phyloP scores from a whole-genome alignment of 2,888 invertebrate species.

The Heliconius charithonia region DNA sequence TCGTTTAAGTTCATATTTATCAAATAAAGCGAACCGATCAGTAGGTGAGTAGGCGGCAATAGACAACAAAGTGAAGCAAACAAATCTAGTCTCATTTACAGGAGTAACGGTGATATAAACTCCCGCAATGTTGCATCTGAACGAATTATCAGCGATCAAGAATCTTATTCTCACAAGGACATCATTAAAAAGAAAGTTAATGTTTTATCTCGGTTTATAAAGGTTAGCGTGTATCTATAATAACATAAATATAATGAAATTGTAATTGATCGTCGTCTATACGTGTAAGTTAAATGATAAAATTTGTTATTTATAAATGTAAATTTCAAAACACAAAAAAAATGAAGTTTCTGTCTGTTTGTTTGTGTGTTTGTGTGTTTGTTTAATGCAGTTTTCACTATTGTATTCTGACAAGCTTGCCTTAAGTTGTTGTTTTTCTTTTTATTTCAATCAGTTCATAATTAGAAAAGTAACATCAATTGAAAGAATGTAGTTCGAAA shows the following conservation, averaged over 20 bases:
- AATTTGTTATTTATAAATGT: no score
- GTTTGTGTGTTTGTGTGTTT: no score
- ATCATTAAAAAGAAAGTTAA: conserved; percentile 10
- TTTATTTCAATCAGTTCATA: no score
- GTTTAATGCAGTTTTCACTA: no score
- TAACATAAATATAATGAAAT: neutral
- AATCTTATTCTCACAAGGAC: conserved; percentile 26
- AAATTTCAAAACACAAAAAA: no score
- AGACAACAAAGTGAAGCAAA: conserved; percentile 52
- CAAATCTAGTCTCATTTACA: conserved; percentile 44
- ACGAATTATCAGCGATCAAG: conserved; percentile 17
- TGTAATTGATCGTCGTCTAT: no score
- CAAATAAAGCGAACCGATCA: conserved; percentile 71
- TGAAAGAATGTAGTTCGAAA: no score
- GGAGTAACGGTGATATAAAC: conserved; percentile 44
- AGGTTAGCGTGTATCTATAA: neutral
- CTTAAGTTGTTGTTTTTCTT: no score
- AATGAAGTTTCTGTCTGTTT: no score
- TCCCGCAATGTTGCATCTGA: conserved; percentile 25
- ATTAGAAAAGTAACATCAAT: no score
- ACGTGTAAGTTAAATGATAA: no score
- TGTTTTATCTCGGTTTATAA: neutral
- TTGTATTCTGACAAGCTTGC: no score
- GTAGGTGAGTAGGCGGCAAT: conserved; percentile 68
- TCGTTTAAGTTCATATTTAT: conserved; percentile 66